Conservation (phyloP, 2,888 invertebrate genomes). For the Zonitis immaculata region DNA sequence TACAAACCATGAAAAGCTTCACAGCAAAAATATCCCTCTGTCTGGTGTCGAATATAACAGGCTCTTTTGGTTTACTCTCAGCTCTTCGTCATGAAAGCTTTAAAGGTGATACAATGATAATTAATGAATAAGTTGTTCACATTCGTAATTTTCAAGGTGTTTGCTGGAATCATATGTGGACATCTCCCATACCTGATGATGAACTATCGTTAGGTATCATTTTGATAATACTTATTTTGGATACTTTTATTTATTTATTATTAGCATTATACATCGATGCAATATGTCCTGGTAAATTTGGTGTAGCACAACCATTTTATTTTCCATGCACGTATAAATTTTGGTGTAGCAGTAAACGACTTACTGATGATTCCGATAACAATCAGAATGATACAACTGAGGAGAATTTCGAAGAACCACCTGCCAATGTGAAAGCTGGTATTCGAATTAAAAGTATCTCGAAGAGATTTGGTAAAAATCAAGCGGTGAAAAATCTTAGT, state of each 20-base stretch:
- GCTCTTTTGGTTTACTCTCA: no score
- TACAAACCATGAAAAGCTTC: no score
- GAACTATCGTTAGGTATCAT: conserved; percentile 63
- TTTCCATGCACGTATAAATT: conserved; percentile 58
- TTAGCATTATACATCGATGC: conserved; percentile 79
- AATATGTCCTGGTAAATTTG: conserved; percentile 76
- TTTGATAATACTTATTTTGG: conserved; percentile 63
- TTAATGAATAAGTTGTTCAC: no score
- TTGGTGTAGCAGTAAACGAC: conserved; percentile 10
- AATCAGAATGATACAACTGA: neutral
- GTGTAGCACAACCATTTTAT: conserved; percentile 74
- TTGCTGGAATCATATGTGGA: conserved; percentile 59
- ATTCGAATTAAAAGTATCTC: conserved; percentile 52
- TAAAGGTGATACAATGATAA: conserved; percentile 55
- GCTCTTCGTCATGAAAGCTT: conserved; percentile 55
- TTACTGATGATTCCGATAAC: no score
- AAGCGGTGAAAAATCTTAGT: conserved; percentile 59
- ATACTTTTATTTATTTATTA: conserved; percentile 64
- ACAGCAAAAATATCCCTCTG: no score
- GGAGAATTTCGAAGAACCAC: conserved; percentile 47
- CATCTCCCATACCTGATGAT: conserved; percentile 60
- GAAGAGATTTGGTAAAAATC: conserved; percentile 53
- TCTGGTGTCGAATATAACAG: no score
- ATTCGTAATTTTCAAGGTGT: conserved; percentile 28
- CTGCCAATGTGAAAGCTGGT: conserved; percentile 44